Evolutionary conservation across 92 coral and sea anemone genomes (phyloP), one percentile per base, ranked within the genome.

Genomic region (Porites lobata): DNA sequence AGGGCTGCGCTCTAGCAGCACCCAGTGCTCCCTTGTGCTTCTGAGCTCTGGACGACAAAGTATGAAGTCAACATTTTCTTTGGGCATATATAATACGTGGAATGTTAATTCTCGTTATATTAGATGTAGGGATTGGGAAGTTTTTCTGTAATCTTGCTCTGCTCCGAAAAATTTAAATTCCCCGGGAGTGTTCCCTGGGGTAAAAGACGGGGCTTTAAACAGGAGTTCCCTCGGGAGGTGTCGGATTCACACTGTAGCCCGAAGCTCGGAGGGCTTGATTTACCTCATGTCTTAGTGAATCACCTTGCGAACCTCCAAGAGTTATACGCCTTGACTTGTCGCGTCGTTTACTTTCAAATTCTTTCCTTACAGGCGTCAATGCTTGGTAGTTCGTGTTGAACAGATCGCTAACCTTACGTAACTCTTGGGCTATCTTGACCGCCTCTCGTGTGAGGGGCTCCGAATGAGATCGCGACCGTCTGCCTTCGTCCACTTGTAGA

Each of bases 391-490:
- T 86, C 50, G 86, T 80, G 72, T 81, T 69, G 12, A 91, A 76
- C 51, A 63, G 24, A 75, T 91, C 94, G 74, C 94, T 91, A 65
- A 68, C 94, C 80, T 61, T 82, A 52, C 85, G 88, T 61, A 91
- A 88, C 79, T 83, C 78, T 59, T 82, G 79, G 5, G 94, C 94
- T 10, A 91, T 83, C 1, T 72, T 67, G 19, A 87, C 65, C 6
- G 94, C 94, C 14, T 91, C 91, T 54, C 81, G 68, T 8, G 88
- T 87, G 0, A 91, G 85, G 8, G 94, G 94, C 47, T 78, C 94
- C 54, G 94, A 91, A 15, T 87, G 94, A 7, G 94, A 91, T 20
- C 94, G 79, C 1, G 91, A 91, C 12, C 94, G 91, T 20, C 90
- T 85, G 13, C 91, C 91, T 0, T 91, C 86, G 12, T 86, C 88